phyloP scores from a whole-genome alignment of 2,797 vertebrate genomes.

The Pipistrellus pygmaeus region DNA sequence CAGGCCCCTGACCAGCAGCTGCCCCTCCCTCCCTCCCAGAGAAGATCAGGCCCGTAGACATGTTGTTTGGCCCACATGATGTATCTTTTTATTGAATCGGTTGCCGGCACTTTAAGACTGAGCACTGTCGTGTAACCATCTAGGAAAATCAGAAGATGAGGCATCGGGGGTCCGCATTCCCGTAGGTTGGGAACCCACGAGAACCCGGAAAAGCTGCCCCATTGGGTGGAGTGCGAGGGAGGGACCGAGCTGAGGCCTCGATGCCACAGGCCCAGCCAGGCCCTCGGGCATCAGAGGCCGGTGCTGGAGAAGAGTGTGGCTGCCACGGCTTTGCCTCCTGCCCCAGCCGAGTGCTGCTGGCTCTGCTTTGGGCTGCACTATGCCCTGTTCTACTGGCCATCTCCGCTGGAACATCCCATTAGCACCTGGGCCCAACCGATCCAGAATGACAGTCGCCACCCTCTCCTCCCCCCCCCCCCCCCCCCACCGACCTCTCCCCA shows the following conservation, averaged over 20 bases:
- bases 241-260: neutral
- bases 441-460: neutral
- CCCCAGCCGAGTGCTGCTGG: neutral
- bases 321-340: accelerated
- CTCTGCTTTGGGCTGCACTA: accelerated
- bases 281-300: neutral
- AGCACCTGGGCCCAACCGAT: neutral
- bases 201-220: neutral
- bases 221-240: accelerated
- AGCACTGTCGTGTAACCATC: neutral
- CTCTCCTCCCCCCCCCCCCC: neutral
- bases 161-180: neutral
- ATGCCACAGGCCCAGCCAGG: neutral
- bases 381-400: neutral
- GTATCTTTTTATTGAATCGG: neutral
- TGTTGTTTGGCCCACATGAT: neutral
- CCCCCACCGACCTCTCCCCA: neutral
- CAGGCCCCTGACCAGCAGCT: neutral
- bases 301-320: neutral
- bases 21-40: neutral
- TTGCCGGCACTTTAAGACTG: neutral
- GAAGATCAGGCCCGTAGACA: neutral
- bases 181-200: neutral
- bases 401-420: neutral
- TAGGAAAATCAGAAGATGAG: neutral